These are phyloP conservation scores for Oreohelix idahoensis DNA, from an alignment of 1,140 invertebrate genomes.

Conservation along the genomic window DNA sequence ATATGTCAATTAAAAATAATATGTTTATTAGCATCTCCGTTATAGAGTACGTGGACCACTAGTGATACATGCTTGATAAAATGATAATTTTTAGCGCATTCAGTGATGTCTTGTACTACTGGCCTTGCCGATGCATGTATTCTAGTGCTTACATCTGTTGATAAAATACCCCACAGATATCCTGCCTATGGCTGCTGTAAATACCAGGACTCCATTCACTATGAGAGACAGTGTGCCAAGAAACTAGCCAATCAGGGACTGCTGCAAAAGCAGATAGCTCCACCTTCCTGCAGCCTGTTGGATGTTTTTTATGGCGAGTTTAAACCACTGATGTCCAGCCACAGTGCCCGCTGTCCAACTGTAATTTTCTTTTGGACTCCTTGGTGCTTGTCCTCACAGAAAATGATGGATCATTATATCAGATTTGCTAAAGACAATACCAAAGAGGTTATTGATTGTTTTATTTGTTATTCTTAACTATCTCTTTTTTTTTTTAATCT, in stretches of 20 bases:
- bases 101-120: too few species aligned
- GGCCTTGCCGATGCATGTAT: too few species aligned
- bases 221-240: conserved; percentile 65
- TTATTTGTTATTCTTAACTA: too few species aligned
- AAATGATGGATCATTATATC: conserved; percentile 59
- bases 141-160: not conserved
- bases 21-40: too few species aligned
- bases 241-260: conserved; percentile 70
- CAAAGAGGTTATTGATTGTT: conserved; percentile 47
- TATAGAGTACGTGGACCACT: too few species aligned
- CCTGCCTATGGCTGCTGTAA: conserved; percentile 69
- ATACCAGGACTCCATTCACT: conserved; percentile 64
- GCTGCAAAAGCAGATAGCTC: conserved; percentile 64
- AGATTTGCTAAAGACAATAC: conserved; percentile 62
- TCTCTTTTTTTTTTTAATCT: too few species aligned
- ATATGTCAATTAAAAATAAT: too few species aligned
- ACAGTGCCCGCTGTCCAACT: conserved; percentile 60
- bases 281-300: conserved; percentile 66
- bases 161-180: conserved; percentile 57
- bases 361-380: conserved; percentile 71
- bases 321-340: conserved; percentile 61
- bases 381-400: conserved; percentile 68
- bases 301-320: conserved; percentile 71
- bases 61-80: too few species aligned
- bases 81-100: too few species aligned